Evolutionary conservation across 2,888 invertebrate species (phyloP), one percentile per base, ranked within the genome.

Genomic region (Marasmarcha lunaedactyla): DNA sequence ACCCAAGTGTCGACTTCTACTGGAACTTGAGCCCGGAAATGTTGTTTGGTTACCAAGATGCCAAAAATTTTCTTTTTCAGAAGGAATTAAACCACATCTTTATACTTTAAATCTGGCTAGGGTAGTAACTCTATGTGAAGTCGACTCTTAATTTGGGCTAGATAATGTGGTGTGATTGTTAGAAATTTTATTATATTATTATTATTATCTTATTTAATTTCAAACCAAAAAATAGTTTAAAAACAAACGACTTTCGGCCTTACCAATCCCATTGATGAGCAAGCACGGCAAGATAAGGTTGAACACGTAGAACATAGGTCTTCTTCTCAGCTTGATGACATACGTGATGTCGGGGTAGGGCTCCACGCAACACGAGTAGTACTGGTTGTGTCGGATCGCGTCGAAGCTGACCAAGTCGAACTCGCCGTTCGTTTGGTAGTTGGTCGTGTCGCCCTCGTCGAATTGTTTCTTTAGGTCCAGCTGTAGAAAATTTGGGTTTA

Each of bases 381-480:
- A 88, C 61, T 90, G 88, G 42, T 90, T 85, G 71, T 92, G 89
- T 47, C 89, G 86, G 45, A 87, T 86, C 1, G 91, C 90, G 1
- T 89, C 88, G 61, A 93, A 92, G 60, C 90, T 89, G 46, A 92
- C 86, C 49, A 95, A 76, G 63, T 93, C 92, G 72, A 95, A 95
- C 71, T 95, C 95, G 1, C 94, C 94, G 66, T 94, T 95, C n/a
- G 91, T 90, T 62, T 95, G 93, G 70, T 95, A 95, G 78, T 94
- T 94, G 50, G 91, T 91, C 38, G 91, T 88, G 70, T 95, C 95
- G 0, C 94, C 94, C 57, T 90, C 88, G 57, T 92, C 90, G 39
- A 90, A 90, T 58, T 92, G 90, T 56, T 90, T 88, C 47, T 89
- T 87, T 37, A 94, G 68, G 58, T 93, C 91, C 59, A 92, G 72